phyloP scores from a whole-genome alignment of 2,888 invertebrate genomes.

The Lottia gigantea region DNA sequence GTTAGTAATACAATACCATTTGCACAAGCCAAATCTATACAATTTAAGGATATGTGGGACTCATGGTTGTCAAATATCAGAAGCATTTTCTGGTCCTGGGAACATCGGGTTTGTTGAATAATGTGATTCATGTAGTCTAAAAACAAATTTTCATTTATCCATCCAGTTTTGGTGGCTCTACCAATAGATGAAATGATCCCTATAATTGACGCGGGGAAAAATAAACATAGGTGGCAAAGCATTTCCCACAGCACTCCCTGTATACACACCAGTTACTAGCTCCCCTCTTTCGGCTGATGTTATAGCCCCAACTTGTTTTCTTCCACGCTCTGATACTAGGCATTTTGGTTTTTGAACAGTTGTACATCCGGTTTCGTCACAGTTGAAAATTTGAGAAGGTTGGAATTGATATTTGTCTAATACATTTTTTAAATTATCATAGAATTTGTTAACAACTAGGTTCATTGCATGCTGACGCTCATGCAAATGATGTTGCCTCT shows the following conservation, averaged over 20 bases:
- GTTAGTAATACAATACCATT: constrained; percentile 33
- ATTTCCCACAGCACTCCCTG: constrained; percentile 20
- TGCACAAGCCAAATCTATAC: constrained; percentile 22
- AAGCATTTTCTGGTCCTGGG: constrained; percentile 21
- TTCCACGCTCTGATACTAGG: constrained; percentile 11
- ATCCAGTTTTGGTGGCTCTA: background rate
- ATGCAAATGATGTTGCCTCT: constrained; percentile 17
- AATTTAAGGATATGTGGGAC: constrained; percentile 19
- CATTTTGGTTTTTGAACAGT: constrained; percentile 12
- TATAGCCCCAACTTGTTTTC: constrained; percentile 19
- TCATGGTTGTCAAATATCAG: constrained; percentile 28
- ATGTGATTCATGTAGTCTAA: constrained; percentile 19
- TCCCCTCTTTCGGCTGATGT: constrained; percentile 25
- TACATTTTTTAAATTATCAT: constrained; percentile 20
- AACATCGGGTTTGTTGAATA: constrained; percentile 15
- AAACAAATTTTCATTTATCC: background rate
- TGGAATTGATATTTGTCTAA: constrained; percentile 17
- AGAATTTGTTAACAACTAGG: constrained; percentile 14
- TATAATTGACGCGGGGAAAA: too few species aligned
- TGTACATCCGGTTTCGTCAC: constrained; percentile 19
- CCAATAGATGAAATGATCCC: background rate
- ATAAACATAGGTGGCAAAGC: constrained; percentile 25
- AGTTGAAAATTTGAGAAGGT: constrained; percentile 19
- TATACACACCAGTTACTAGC: constrained; percentile 12
- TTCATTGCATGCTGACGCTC: constrained; percentile 20